Base-by-base conservation (phyloP, 2,113 vertebrate species). In the Vulpes ferrilata region DNA sequence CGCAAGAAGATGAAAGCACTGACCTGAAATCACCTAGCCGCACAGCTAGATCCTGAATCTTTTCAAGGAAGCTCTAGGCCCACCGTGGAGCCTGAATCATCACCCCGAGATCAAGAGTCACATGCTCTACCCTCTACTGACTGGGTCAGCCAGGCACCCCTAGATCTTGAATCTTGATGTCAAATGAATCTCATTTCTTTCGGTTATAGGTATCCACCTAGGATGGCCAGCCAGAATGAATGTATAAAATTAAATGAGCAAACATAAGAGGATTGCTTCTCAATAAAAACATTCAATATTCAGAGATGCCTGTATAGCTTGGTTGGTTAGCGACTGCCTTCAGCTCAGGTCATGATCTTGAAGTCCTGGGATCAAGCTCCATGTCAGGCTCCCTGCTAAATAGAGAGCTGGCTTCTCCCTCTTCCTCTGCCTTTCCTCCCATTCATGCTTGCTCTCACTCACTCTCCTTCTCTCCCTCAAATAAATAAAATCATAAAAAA, bases 131-230 rank as follows among this genome's bases (percentile, higher is more conserved):
- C 7, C 73, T 76, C 5, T 76, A 27, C 23, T 6, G 12, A 74
- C 23, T 48, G 23, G 48, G 23, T 8, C 73, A 48, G 25, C 73
- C 12, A 76, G 38, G 23, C 2, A 0, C 43, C 43, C 73, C 51
- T 55, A 30, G 53, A 95, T 20, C 25, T 62, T 60, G 74, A 95
- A 53, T 67, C 51, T 30, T 83, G 32, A 38, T 51, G 79, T 25
- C n/a, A 84, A 71, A 53, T 35, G 8, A 74, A 57, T 79, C 5
- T n/a, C 19, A 74, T 67, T 96, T 94, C 35, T 76, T 94, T 88
- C n/a, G 53, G 73, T 78, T 69, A 35, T 2, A 95, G 32, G 55
- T 84, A 8, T 87, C 57, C 3, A 80, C 25, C 43, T 51, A 71
- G 17, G 5, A 43, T 55, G 60, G 51, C 60, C 30, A 73, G 35